A percentile compares a stretch with the other conserved stretches of the same genome.
These are phyloP conservation scores for Icerya purchasi DNA, from an alignment of 2,888 invertebrate genomes.

Conservation along the genomic window DNA sequence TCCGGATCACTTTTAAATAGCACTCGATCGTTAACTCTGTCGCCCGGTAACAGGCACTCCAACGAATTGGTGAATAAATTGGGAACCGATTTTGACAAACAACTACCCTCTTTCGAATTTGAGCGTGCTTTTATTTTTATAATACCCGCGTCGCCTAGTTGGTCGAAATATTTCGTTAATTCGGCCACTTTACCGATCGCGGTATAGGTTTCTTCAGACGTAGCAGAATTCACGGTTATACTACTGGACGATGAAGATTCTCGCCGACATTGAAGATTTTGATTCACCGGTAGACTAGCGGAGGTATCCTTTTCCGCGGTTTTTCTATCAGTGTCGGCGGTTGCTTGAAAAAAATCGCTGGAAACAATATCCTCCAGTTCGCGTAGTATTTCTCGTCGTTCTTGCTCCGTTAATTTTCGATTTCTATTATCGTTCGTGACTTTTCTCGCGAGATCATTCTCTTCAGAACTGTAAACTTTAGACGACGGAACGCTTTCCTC, in stretches of 20 bases:
- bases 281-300: no score
- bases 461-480: background rate
- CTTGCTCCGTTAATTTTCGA: conserved; percentile 18
- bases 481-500: background rate
- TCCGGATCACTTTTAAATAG: background rate
- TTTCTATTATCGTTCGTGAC: background rate
- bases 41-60: conserved; percentile 1
- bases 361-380: conserved; percentile 21
- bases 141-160: conserved; percentile 25
- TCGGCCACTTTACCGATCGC: conserved; percentile 41
- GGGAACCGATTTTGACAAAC: background rate
- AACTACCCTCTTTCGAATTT: conserved; percentile 1
- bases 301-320: conserved; percentile 35
- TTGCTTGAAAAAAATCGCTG: conserved; percentile 18
- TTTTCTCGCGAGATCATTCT: background rate
- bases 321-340: conserved; percentile 33
- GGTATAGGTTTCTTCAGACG: no score
- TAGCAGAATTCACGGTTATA: background rate
- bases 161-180: conserved; percentile 41
- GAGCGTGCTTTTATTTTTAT: conserved; percentile 17
- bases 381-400: conserved; percentile 19
- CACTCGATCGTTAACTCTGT: conserved; percentile 2
- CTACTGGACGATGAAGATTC: conserved; percentile 1
- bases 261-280: no score
- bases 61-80: conserved; percentile 4